These are phyloP conservation scores for Cossypha niveicapilla DNA, from an alignment of 2,797 vertebrate genomes.

Conservation along the genomic window DNA sequence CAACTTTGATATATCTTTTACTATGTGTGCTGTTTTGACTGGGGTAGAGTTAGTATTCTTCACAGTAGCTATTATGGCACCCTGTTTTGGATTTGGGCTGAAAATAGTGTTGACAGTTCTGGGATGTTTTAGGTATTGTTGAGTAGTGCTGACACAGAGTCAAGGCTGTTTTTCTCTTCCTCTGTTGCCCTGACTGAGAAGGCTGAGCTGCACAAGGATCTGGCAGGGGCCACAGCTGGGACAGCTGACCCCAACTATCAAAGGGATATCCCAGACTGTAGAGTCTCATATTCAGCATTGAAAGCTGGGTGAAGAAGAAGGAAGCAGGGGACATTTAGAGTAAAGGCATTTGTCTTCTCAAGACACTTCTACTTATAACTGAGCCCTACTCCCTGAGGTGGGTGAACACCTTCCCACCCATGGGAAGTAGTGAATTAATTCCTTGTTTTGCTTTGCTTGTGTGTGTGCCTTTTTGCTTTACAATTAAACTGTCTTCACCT, in stretches of 20 bases:
- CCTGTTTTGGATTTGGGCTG: background rate
- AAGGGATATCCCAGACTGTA: background rate
- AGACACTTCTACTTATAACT: too few species aligned
- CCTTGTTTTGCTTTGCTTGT: background rate
- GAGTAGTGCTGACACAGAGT: background rate
- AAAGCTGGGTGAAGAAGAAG: background rate
- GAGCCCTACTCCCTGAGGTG: background rate
- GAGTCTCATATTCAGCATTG: background rate
- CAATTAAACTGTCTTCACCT: background rate
- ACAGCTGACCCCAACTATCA: too few species aligned
- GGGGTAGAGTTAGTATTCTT: background rate
- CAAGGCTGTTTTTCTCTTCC: background rate
- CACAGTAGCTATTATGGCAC: background rate
- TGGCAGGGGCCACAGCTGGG: background rate
- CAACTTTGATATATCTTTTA: background rate
- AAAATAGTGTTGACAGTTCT: background rate
- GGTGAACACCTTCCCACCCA: background rate
- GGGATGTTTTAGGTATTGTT: background rate
- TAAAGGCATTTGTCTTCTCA: background rate
- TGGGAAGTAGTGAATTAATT: background rate
- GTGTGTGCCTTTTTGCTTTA: background rate
- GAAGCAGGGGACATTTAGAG: background rate
- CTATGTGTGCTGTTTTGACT: background rate
- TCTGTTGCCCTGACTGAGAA: too few species aligned
- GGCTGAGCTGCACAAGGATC: background rate